Evolutionary conservation across 2,113 vertebrate genomes (phyloP).

Genomic region (Verasper variegatus): DNA sequence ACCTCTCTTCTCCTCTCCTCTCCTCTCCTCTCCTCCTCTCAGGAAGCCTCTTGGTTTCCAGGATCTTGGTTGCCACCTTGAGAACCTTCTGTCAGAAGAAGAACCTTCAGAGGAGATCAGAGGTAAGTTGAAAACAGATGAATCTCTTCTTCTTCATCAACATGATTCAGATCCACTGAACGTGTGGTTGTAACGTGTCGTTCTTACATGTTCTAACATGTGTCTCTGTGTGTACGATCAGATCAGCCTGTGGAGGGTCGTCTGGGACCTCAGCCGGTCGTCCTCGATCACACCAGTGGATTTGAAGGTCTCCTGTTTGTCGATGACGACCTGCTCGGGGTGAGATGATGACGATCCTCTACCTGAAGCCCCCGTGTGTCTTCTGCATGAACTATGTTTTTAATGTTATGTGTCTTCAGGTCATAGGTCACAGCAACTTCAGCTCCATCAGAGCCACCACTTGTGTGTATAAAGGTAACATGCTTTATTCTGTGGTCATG

Average conservation of each 20-base stretch:
- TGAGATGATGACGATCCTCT: slow-evolving; percentile 71
- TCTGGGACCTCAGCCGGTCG: slow-evolving; percentile 91
- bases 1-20: not conserved
- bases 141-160: no score
- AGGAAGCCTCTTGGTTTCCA: slow-evolving; percentile 95
- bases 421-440: slow-evolving; percentile 99
- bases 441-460: slow-evolving; percentile 98
- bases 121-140: slow-evolving; percentile 64
- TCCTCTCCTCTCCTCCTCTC: slow-evolving; percentile 9
- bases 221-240: slow-evolving; percentile 12
- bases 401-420: slow-evolving; percentile 72
- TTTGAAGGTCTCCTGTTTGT: slow-evolving; percentile 97
- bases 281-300: slow-evolving; percentile 95
- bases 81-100: slow-evolving; percentile 88
- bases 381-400: not conserved
- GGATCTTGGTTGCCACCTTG: slow-evolving; percentile 90
- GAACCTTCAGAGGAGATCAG: slow-evolving; percentile 80
- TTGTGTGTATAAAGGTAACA: slow-evolving; percentile 93
- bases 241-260: slow-evolving; percentile 86
- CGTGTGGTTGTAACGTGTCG: no score
- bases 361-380: no score
- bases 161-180: not conserved
- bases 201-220: not conserved
- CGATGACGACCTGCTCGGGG: slow-evolving; percentile 96
- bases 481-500: not conserved